A percentile compares a stretch with the other conserved stretches of the same genome.
phyloP scores from a whole-genome alignment of 92 coral and sea anemone genomes.

The Epizoanthus ramosus region DNA sequence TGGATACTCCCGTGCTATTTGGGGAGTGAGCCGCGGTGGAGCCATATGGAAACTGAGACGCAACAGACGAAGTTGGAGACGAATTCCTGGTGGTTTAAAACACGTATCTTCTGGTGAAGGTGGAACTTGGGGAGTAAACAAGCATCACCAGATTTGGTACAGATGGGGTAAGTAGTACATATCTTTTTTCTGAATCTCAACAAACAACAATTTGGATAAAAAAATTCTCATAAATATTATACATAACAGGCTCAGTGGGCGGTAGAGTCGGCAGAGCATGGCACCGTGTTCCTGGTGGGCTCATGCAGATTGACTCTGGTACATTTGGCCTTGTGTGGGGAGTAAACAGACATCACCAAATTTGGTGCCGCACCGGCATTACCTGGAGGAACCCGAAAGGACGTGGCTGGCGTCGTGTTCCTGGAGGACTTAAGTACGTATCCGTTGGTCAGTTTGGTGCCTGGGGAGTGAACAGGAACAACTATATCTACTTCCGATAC shows the following conservation, averaged over 20 bases:
- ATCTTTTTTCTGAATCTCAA: neutral
- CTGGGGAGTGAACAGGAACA: conserved; percentile 18
- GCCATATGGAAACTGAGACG: conserved; percentile 33
- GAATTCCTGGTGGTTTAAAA: neutral
- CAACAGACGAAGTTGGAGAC: conserved; percentile 31
- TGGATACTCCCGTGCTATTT: conserved; percentile 16
- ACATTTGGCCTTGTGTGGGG: conserved; percentile 21
- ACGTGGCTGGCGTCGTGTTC: conserved; percentile 11
- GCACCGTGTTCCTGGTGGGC: conserved; percentile 23
- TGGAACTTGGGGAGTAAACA: conserved; percentile 51
- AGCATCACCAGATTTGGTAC: conserved; percentile 5
- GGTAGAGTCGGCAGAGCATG: conserved; percentile 5
- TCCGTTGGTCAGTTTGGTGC: conserved; percentile 30
- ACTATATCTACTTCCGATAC: conserved; percentile 27
- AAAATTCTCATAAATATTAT: neutral
- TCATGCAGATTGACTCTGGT: conserved; percentile 36
- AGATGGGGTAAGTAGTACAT: conserved; percentile 17
- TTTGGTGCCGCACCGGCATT: conserved; percentile 42
- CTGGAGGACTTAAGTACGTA: conserved; percentile 22
- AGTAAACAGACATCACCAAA: neutral
- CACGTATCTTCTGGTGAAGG: conserved; percentile 43
- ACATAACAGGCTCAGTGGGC: conserved; percentile 15
- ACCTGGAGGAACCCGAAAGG: conserved; percentile 26
- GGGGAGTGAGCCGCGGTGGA: conserved; percentile 32
- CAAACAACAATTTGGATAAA: neutral